Conservation (phyloP, 2,888 invertebrate species). For the Philereme vetulata region DNA sequence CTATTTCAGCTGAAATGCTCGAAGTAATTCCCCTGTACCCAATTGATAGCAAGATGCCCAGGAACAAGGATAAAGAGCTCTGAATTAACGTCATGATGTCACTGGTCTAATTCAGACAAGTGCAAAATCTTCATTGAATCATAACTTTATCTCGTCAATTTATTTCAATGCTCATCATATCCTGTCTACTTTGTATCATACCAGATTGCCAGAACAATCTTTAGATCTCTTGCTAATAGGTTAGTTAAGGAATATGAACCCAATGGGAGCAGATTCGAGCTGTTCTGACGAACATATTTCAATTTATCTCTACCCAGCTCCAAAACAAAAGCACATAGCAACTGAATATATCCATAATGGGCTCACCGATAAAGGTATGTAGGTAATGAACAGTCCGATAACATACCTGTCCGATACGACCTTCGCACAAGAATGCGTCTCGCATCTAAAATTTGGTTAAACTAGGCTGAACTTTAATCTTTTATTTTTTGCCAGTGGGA, state of each 20-base stretch:
- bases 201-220: conserved; percentile 22
- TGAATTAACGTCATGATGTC: conserved; percentile 31
- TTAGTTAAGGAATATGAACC: too few species aligned
- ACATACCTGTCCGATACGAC: conserved; percentile 50
- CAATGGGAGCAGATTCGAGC: too few species aligned
- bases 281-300: background rate
- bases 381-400: conserved; percentile 41
- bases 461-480: conserved; percentile 9
- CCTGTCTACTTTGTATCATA: conserved; percentile 30
- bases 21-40: conserved; percentile 7
- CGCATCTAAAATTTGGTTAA: conserved; percentile 11
- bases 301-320: background rate
- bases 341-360: conserved; percentile 41
- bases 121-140: conserved; percentile 36
- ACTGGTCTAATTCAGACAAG: conserved; percentile 32
- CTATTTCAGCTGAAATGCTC: background rate
- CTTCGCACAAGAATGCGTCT: conserved; percentile 42
- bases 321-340: conserved; percentile 29
- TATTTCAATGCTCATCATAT: conserved; percentile 34
- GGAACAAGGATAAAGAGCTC: conserved; percentile 26
- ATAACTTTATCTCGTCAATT: conserved; percentile 35
- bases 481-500: background rate
- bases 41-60: conserved; percentile 11
- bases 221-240: background rate
- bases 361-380: conserved; percentile 37